phyloP scores from a whole-genome alignment of 1,140 invertebrate species.

The Glossosoma conforme region DNA sequence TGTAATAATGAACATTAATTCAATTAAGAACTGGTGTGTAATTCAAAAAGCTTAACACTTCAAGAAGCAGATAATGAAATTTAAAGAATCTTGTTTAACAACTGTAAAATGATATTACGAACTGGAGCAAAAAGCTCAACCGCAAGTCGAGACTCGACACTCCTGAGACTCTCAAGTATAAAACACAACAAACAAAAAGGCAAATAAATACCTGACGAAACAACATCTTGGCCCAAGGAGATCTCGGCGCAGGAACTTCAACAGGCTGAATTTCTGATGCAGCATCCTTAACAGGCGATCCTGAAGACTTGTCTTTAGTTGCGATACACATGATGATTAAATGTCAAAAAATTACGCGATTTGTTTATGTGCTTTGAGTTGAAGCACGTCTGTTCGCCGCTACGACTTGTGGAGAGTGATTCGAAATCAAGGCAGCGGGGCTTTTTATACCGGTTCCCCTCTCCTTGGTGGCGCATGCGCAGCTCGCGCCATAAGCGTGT shows the following conservation, averaged over 20 bases:
- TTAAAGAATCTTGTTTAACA: too few species aligned
- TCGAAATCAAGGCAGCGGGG: constrained; percentile 40
- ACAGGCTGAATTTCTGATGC: constrained; percentile 21
- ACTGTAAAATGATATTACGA: too few species aligned
- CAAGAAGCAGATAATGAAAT: too few species aligned
- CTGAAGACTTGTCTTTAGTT: constrained; percentile 42
- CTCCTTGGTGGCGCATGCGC: constrained; percentile 37
- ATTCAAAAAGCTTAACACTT: too few species aligned
- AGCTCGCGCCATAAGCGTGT: constrained; percentile 38
- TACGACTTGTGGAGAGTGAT: constrained; percentile 43
- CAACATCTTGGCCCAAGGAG: constrained; percentile 47
- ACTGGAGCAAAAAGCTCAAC: too few species aligned
- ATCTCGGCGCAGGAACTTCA: constrained; percentile 37
- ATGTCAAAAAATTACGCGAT: constrained; percentile 33
- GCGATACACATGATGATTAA: constrained; percentile 42
- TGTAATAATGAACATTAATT: too few species aligned
- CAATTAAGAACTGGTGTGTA: too few species aligned
- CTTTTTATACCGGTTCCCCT: constrained; percentile 39
- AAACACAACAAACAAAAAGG: neutral
- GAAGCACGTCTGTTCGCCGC: constrained; percentile 38
- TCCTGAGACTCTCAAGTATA: too few species aligned
- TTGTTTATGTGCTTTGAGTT: constrained; percentile 36
- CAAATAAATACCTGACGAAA: constrained; percentile 40
- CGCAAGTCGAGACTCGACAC: too few species aligned
- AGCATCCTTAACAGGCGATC: constrained; percentile 20